Base-by-base conservation (phyloP, 2,797 vertebrate genomes). In the Todus mexicanus region DNA sequence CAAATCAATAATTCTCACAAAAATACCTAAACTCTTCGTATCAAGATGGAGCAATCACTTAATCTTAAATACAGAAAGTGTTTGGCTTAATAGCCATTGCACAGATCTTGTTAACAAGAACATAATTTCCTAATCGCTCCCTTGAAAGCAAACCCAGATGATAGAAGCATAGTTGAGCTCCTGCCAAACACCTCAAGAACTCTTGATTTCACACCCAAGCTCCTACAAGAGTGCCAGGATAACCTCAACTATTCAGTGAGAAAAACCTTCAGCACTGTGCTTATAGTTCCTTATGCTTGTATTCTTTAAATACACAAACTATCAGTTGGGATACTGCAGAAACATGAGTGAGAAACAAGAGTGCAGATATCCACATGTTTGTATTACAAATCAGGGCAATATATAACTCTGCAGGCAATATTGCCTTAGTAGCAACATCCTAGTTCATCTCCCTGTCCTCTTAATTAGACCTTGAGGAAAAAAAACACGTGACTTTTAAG, bases 51-150 rank as follows among this genome's bases (percentile, higher is more conserved):
- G 35, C 69, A 70, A 79, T 82, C 60, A 33, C 35, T 95, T 86
- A 69, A 93, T 15, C 70, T 92, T 91, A 84, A 94, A 93, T 61
- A 65, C 72, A 94, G 92, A 93, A 96, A 93, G 71, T 90, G 74
- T 90, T 92, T 65, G 86, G 90, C 70, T 89, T 92, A 87, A 92
- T 37, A 90, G 74, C 66, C 35, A 59, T 91, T 65, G 80, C 82
- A 56, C 70, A 89, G 75, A 91, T 91, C 87, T 93, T 94, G 87
- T 95, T 96, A 96, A 94, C 78, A 95, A 95, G 89, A 93, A 63
- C 70, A 81, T 95, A 90, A 94, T 95, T 94, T 93, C 93, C 87
- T 96, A 96, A 95, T 95, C 66, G 0, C 87, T 91, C 82, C 84
- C 87, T 89, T 96, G 95, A 97, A 95, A 94, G 95, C 29, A 84